Evolutionary conservation across 2,888 invertebrate species (phyloP).

Genomic region (Synergus umbraculus): DNA sequence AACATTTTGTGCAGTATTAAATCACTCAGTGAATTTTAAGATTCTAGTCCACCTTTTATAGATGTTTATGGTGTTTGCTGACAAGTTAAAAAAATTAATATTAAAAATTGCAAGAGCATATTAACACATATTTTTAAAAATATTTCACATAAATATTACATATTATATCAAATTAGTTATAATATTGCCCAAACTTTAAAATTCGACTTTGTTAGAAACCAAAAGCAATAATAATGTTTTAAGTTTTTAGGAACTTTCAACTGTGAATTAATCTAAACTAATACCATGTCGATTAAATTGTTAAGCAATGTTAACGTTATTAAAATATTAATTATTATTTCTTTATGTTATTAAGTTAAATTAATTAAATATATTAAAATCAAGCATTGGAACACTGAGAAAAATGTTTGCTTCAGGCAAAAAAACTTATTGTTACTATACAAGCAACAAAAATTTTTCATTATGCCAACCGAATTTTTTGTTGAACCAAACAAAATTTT

Average conservation of each 20-base stretch:
- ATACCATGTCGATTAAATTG: not conserved
- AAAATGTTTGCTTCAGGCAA: no score
- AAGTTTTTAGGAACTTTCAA: not conserved
- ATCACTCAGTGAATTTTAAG: not conserved
- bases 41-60: no score
- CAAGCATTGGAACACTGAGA: not conserved
- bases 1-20: not conserved
- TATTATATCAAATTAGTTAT: not conserved
- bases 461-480: no score
- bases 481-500: no score
- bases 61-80: not conserved
- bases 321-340: slow-evolving; percentile 3
- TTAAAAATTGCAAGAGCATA: not conserved
- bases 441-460: no score
- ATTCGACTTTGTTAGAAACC: not conserved
- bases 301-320: not conserved
- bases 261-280: slow-evolving; percentile 19
- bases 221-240: not conserved
- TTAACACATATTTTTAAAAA: not conserved
- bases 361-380: not conserved
- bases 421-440: no score
- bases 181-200: not conserved
- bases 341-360: not conserved
- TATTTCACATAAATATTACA: not conserved
- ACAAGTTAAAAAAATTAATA: not conserved